Base-by-base conservation (phyloP, 2,113 vertebrate genomes). In the Fukomys damarensis region DNA sequence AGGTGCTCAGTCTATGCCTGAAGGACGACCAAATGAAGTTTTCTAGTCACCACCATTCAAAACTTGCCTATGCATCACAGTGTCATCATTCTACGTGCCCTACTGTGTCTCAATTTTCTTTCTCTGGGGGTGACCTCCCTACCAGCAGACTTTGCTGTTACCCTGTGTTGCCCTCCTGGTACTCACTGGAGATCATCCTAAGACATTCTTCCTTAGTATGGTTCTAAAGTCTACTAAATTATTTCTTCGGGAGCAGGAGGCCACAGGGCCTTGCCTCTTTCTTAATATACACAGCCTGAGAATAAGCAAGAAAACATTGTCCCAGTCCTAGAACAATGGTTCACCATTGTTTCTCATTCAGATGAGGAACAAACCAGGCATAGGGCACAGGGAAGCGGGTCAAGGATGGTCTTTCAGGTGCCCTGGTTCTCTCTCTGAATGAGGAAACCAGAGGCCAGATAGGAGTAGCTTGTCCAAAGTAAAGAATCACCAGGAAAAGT, bases 391-490 rank as follows among this genome's bases (percentile, higher is more conserved):
- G 80, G 28, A 19, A n/a, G 19, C 16, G 8, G 28, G 46, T 22
- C 17, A 1, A 2, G 1, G n/a, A 58, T 9, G 61, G 68, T 66
- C 30, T 65, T 76, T 28, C 8, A 7, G 35, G 41, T 17, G 24
- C 22, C 38, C 14, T 58, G 58, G 59, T 76, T 85, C 95, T 93
- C 77, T 82, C 16, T n/a, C n/a, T n/a, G n/a, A 49, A 87, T 38
- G 24, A 68, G 76, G 58, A 89, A 79, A 19, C 74, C 68, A 83
- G 3, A 1, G 32, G 61, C 43, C 56, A 54, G n/a, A 70, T 49
- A 41, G 52, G 14, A 87, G 26, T n/a, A 49, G 65, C 43, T 17
- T 32, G 41, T 17, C 70, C 46, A 2, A 38, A 82, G 46, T 83
- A 24, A 0, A 83, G 81, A 59, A 89, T n/a, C 30, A 86, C 61